These are phyloP conservation scores for Pissodes strobi DNA, from an alignment of 1,140 invertebrate genomes.

Conservation along the genomic window DNA sequence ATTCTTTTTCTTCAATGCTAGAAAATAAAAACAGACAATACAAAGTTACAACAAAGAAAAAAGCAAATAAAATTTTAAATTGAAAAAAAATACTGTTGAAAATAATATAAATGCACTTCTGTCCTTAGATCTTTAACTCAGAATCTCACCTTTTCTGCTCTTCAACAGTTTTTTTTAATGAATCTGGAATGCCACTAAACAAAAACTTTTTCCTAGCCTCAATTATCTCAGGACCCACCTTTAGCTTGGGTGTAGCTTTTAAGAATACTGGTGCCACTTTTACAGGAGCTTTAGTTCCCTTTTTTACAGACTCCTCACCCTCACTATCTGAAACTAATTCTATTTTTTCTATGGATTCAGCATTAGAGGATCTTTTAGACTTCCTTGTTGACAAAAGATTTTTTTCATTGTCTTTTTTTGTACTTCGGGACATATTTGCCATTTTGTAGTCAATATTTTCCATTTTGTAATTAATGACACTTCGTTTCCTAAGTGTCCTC, in stretches of 20 bases:
- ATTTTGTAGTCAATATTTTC: slow-evolving; percentile 1
- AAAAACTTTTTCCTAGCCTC: slow-evolving; percentile 66
- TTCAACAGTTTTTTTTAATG: slow-evolving; percentile 58
- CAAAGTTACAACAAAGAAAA: slow-evolving; percentile 5
- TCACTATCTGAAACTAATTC: slow-evolving; percentile 30
- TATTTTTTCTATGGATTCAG: slow-evolving; percentile 17
- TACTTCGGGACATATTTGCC: neutral
- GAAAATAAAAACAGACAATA: no score
- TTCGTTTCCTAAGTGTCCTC: neutral
- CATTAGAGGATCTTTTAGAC: slow-evolving; percentile 7
- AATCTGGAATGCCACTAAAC: slow-evolving; percentile 63
- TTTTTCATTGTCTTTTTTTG: slow-evolving; percentile 4
- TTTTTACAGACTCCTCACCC: slow-evolving; percentile 4
- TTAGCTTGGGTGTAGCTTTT: slow-evolving; percentile 58
- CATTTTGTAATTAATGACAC: neutral
- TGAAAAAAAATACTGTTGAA: slow-evolving; percentile 1
- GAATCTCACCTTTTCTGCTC: slow-evolving; percentile 52
- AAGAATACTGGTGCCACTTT: slow-evolving; percentile 65
- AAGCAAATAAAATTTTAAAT: slow-evolving; percentile 12
- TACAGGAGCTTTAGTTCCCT: slow-evolving; percentile 30
- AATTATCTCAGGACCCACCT: slow-evolving; percentile 57
- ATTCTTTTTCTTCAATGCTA: slow-evolving; percentile 51
- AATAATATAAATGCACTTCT: no score
- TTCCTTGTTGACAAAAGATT: neutral
- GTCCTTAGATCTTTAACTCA: no score